Base-by-base conservation (phyloP, 2,797 vertebrate species). In the Schizopygopsis malacanthus region DNA sequence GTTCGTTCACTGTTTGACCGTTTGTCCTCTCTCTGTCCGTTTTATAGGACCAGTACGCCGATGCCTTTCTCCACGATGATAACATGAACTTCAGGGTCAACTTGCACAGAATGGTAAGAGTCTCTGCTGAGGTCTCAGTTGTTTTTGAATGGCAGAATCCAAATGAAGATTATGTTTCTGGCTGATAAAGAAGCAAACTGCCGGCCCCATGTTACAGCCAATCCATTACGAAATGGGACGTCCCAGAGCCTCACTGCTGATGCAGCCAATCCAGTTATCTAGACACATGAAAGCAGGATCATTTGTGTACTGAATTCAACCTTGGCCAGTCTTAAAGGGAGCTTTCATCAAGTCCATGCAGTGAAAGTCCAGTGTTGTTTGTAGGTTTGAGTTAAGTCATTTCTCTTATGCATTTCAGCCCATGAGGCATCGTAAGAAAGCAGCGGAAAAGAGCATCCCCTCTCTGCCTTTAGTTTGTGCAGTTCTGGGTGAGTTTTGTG, bases 41-140 rank as follows among this genome's bases (percentile, higher is more conserved):
- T 86, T 9, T 6, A 85, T 82, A 99, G 98, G 98, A 99, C 94
- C 98, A 99, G 87, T 99, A 99, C 81, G 98, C 98, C 67, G 98
- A 99, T 69, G 97, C 98, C 87, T 99, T 99, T 93, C 96, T 99
- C 76, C 98, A 99, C 2, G 98, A 99, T 59, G 98, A 99, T 95
- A 99, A 99, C 90, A 99, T 99, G 96, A 99, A 99, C 94, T 99
- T 99, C 93, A 96, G 97, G 91, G 98, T 99, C 87, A 99, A 97
- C 89, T 95, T 99, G 54, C 98, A 99, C 92, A 96, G 94, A 93
- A 98, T 99, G 98, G 98, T 99, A 91, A 94, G 95, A 52, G 45
- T 16, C 84, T 43, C 10, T 37, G 25, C 72, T 65, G 25, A 16
- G 28, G 12, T 61, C 56, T 65, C 6, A 1, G 16, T 79, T 18